Conservation (phyloP, 2,888 invertebrate species). For the Macrophya annulata region DNA sequence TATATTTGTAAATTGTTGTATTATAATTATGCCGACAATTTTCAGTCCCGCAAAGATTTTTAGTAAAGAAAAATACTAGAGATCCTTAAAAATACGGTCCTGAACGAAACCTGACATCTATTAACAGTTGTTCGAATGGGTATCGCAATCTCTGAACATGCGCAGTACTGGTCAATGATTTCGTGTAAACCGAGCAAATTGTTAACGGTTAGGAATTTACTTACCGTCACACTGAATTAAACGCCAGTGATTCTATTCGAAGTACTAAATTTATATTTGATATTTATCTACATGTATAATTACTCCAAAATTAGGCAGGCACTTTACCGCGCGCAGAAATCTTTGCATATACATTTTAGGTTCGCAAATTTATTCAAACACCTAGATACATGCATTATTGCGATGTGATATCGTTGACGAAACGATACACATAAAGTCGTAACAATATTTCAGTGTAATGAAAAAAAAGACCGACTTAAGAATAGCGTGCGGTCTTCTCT, state of each 20-base stretch:
- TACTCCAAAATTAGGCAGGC: background rate
- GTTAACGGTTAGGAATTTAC: constrained; percentile 19
- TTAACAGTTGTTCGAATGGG: constrained; percentile 21
- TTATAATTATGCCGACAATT: background rate
- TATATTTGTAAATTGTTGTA: background rate
- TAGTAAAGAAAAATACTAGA: background rate
- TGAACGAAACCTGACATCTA: constrained; percentile 12
- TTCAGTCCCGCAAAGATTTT: background rate
- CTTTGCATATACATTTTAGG: background rate
- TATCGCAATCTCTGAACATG: background rate
- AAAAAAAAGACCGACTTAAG: background rate
- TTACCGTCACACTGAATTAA: background rate
- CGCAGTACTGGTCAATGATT: constrained; percentile 10
- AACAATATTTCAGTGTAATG: background rate
- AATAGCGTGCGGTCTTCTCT: background rate
- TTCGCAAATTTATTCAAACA: background rate
- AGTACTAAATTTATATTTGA: background rate
- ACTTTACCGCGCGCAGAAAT: background rate
- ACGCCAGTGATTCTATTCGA: no score
- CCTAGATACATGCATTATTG: background rate
- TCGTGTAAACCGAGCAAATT: constrained; percentile 3
- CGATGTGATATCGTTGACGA: background rate
- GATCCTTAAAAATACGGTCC: background rate
- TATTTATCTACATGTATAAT: background rate
- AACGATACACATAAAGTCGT: background rate